A percentile compares a stretch with the other conserved stretches of the same genome.
These are phyloP conservation scores for Nanorana parkeri DNA, from an alignment of 2,113 vertebrate genomes.

Conservation along the genomic window DNA sequence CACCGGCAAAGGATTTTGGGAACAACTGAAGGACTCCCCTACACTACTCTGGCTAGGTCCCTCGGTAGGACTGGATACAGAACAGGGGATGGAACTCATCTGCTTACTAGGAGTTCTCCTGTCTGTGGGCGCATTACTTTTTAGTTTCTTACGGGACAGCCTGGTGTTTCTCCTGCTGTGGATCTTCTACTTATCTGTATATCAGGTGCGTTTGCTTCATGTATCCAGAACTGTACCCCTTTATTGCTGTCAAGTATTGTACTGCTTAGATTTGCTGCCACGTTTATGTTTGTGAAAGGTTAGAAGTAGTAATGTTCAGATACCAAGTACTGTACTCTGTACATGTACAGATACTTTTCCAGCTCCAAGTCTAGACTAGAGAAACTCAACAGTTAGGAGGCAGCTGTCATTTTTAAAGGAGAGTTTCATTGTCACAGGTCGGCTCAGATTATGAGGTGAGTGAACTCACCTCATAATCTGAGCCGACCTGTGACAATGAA, in stretches of 20 bases:
- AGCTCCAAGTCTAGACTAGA: too few species aligned
- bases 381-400: too few species aligned
- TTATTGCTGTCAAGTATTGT: background rate
- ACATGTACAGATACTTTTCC: too few species aligned
- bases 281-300: too few species aligned
- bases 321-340: too few species aligned
- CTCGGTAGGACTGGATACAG: conserved; percentile 82
- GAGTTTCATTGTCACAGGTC: too few species aligned
- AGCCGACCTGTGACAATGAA: too few species aligned
- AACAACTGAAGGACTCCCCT: conserved; percentile 80
- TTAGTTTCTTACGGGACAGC: conserved; percentile 74
- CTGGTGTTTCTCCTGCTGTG: conserved; percentile 83
- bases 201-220: conserved; percentile 74
- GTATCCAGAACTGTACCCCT: background rate
- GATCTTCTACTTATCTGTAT: conserved; percentile 82
- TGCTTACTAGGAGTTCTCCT: conserved; percentile 77
- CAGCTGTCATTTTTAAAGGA: too few species aligned
- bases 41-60: conserved; percentile 89
- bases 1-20: conserved; percentile 77
- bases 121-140: conserved; percentile 75
- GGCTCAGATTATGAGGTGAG: too few species aligned
- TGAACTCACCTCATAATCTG: too few species aligned
- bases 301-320: too few species aligned
- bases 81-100: conserved; percentile 88
- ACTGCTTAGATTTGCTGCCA: too few species aligned